phyloP scores from a whole-genome alignment of 2,888 invertebrate species.

The Heliconius sara region DNA sequence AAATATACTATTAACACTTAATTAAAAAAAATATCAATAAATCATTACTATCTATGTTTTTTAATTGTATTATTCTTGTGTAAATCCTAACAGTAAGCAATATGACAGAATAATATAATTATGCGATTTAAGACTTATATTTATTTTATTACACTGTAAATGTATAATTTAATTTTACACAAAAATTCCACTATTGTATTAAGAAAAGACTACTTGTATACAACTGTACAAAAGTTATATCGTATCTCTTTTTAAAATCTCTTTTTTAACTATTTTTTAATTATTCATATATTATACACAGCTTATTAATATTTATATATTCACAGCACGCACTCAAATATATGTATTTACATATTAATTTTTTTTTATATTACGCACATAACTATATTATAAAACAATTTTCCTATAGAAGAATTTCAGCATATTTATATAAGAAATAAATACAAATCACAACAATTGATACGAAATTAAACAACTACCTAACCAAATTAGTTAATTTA shows the following conservation, averaged over 20 bases:
- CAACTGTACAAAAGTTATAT: no score
- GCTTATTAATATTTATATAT: neutral
- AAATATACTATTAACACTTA: neutral
- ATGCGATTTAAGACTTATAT: conserved; percentile 10
- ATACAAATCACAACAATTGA: neutral
- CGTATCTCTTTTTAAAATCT: no score
- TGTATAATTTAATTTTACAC: neutral
- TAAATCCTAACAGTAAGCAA: conserved; percentile 22
- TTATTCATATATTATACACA: no score
- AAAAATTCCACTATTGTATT: neutral
- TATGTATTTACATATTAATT: neutral
- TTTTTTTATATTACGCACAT: neutral
- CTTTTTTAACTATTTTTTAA: no score
- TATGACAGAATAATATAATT: neutral
- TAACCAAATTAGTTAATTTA: neutral
- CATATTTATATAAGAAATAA: neutral
- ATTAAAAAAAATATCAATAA: neutral
- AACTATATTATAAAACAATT: neutral
- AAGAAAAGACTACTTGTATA: no score
- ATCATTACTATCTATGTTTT: no score
- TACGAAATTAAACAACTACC: neutral
- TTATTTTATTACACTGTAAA: neutral
- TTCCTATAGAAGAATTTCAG: no score
- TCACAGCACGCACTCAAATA: conserved; percentile 4
- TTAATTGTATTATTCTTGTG: neutral